These are phyloP conservation scores for Callorhinus ursinus DNA, from an alignment of 2,113 vertebrate species.

Conservation along the genomic window DNA sequence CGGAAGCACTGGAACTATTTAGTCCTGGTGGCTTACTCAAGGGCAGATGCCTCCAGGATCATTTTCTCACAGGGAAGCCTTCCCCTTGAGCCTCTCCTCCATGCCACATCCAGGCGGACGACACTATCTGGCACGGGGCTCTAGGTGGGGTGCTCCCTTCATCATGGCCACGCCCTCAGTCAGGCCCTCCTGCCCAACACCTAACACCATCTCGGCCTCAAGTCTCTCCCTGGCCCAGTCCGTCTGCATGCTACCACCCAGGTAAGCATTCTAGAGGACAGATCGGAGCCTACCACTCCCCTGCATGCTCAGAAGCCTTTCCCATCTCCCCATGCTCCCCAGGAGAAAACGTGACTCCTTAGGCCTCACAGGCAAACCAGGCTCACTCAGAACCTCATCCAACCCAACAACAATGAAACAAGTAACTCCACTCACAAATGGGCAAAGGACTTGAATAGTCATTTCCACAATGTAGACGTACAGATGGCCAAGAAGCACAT, in stretches of 20 bases:
- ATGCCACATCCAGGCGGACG: background rate
- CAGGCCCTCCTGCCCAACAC: background rate
- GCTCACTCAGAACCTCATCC: background rate
- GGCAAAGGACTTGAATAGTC: background rate
- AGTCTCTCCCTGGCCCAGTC: background rate
- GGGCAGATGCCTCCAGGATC: accelerated
- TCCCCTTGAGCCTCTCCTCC: background rate
- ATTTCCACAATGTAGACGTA: background rate
- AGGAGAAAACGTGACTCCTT: background rate
- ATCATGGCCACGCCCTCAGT: background rate
- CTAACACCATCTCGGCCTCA: background rate
- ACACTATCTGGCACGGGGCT: accelerated
- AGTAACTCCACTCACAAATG: background rate
- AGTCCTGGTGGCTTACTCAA: background rate
- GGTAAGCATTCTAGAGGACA: too few species aligned
- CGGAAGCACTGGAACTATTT: accelerated
- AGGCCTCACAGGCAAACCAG: background rate
- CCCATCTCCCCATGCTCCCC: background rate
- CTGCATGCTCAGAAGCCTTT: background rate
- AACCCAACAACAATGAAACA: background rate
- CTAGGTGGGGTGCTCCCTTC: background rate
- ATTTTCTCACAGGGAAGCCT: background rate
- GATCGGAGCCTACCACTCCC: accelerated
- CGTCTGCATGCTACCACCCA: accelerated
- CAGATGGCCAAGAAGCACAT: background rate